phyloP scores from a whole-genome alignment of 2,113 vertebrate genomes.

The Agapornis roseicollis region DNA sequence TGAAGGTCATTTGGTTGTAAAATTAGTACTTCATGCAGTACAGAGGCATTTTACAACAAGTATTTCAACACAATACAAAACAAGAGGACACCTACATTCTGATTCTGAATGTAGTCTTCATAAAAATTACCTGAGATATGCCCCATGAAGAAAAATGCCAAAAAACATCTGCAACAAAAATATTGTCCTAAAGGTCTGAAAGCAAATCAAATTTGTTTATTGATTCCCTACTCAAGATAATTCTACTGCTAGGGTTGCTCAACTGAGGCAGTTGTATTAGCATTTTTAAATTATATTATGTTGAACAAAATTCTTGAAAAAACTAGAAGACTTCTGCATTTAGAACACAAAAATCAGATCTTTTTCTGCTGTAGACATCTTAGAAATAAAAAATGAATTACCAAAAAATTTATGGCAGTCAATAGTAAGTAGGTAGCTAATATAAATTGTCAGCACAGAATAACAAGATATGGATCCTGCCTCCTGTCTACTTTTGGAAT shows the following conservation, averaged over 20 bases:
- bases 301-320: not conserved
- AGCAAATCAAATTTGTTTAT: not conserved
- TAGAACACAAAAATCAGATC: not conserved
- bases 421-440: not conserved
- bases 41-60: not conserved
- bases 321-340: not conserved
- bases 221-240: not conserved
- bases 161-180: not conserved
- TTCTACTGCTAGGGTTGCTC: not conserved
- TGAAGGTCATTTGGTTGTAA: slow-evolving; percentile 33
- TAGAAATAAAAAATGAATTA: not conserved
- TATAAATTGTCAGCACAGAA: not conserved
- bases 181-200: not conserved
- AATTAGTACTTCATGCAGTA: not conserved
- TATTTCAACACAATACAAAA: not conserved
- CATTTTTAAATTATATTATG: not conserved
- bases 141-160: not conserved
- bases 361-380: not conserved
- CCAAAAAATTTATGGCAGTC: not conserved
- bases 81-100: not conserved
- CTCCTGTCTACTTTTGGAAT: not conserved
- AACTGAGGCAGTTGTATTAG: accelerated
- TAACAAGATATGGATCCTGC: not conserved
- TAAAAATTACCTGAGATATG: not conserved
- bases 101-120: not conserved